These are phyloP conservation scores for Microcebus ravelobensis DNA, from an alignment of 2,113 vertebrate species.

Conservation along the genomic window DNA sequence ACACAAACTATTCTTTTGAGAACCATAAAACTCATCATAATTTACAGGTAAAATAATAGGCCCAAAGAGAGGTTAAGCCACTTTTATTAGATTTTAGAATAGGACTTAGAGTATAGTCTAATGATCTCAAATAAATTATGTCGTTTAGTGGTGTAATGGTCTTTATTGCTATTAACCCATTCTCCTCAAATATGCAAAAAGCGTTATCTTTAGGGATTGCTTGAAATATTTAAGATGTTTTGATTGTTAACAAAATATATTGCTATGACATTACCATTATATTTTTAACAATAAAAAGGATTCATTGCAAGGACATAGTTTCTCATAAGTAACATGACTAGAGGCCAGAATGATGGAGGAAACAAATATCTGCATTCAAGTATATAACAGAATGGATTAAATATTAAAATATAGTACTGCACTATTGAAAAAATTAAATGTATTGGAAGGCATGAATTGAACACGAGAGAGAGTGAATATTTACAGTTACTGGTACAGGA, in stretches of 20 bases:
- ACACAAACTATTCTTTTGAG: background rate
- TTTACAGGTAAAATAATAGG: background rate
- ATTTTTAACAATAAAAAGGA: slow-evolving; percentile 1
- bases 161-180: background rate
- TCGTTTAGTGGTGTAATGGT: background rate
- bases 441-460: background rate
- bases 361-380: background rate
- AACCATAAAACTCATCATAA: background rate
- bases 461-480: background rate
- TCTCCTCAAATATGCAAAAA: background rate
- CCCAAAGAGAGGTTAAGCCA: background rate
- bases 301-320: background rate
- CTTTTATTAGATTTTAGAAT: background rate
- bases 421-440: background rate
- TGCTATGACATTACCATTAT: background rate
- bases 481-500: background rate
- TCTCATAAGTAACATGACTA: background rate
- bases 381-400: background rate
- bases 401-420: background rate
- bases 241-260: background rate
- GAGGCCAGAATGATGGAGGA: background rate
- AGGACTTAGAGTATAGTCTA: background rate
- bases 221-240: background rate
- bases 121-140: background rate
- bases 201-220: background rate